Conservation (phyloP, 92 coral and sea anemone species). For the Zoanthus sansibaricus region DNA sequence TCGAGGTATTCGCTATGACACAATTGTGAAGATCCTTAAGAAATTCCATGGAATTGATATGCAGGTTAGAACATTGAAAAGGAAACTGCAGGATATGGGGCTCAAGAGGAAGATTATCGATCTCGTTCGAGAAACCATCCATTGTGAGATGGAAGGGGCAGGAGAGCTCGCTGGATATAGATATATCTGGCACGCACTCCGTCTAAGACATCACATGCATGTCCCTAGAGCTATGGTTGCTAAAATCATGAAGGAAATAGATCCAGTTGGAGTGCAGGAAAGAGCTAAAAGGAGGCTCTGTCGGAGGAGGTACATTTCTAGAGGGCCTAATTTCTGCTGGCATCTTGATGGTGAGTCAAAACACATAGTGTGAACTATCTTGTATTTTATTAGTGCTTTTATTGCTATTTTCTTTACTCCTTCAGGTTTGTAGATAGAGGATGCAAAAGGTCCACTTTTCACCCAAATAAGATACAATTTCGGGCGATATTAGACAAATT, state of each 20-base stretch:
- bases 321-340: constrained; percentile 5
- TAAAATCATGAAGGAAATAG: constrained; percentile 23
- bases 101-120: constrained; percentile 25
- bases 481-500: not conserved
- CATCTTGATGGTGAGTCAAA: not conserved
- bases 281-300: constrained; percentile 3
- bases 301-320: constrained; percentile 3
- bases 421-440: not conserved
- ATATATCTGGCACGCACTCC: constrained; percentile 44
- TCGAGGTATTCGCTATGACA: constrained; percentile 36
- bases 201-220: constrained; percentile 37
- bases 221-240: constrained; percentile 45
- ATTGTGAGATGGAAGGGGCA: constrained; percentile 42
- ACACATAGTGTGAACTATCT: not conserved
- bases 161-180: constrained; percentile 48
- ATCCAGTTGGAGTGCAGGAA: constrained; percentile 39
- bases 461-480: not conserved
- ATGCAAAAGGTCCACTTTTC: not conserved
- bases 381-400: not conserved
- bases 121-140: constrained; percentile 2
- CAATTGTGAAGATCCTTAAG: constrained; percentile 12
- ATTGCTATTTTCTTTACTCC: not conserved
- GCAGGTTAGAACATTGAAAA: constrained; percentile 36
- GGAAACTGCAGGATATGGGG: constrained; percentile 26
- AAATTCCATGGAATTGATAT: constrained; percentile 28